Evolutionary conservation across 1,140 invertebrate genomes (phyloP).

Genomic region (Theocolax elegans): DNA sequence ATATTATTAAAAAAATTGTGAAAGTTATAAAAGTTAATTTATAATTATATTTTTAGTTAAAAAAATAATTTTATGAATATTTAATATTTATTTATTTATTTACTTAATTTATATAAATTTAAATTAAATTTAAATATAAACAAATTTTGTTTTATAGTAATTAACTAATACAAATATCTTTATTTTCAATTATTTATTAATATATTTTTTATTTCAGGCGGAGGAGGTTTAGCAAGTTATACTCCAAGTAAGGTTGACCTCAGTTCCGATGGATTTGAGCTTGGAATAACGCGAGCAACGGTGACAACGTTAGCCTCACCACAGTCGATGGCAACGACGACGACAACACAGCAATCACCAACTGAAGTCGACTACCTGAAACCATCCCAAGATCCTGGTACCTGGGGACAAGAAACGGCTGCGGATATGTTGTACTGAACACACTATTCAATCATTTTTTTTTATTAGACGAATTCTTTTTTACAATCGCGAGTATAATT

Average conservation of each 20-base stretch:
- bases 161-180: no score
- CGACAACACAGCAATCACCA: conserved; percentile 17
- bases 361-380: conserved; percentile 68
- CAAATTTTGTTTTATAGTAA: no score
- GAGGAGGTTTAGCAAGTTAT: conserved; percentile 71
- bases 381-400: conserved; percentile 70
- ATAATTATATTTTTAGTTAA: no score
- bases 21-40: no score
- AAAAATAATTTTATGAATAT: no score
- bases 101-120: no score
- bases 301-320: conserved; percentile 48
- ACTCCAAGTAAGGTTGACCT: conserved; percentile 73
- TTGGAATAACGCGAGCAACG: conserved; percentile 71
- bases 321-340: conserved; percentile 41
- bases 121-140: no score
- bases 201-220: conserved; percentile 59
- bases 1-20: no score
- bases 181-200: conserved; percentile 11
- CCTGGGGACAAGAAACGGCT: conserved; percentile 74
- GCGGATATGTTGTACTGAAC: conserved; percentile 72
- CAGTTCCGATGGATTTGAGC: conserved; percentile 71
- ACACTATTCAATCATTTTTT: no score
- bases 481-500: no score
- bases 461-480: no score
- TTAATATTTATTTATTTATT: no score